Conservation (phyloP, 2,888 invertebrate genomes). For the Chorisops tibialis region DNA sequence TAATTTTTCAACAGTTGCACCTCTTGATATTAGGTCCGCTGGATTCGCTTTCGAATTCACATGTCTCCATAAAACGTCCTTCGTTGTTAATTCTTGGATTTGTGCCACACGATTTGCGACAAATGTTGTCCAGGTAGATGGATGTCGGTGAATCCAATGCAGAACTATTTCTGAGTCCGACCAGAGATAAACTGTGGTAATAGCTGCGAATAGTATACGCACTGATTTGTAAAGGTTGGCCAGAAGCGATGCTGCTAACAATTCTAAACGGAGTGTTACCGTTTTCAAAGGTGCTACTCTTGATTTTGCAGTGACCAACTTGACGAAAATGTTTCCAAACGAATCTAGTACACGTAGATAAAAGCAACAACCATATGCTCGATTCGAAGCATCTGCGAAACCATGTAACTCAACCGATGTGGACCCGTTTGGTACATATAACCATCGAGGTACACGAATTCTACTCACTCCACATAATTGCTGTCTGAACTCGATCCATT, state of each 20-base stretch:
- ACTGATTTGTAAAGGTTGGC: no score
- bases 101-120: neutral
- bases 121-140: constrained; percentile 2
- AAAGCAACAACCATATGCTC: constrained; percentile 16
- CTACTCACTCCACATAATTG: neutral
- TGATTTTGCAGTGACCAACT: no score
- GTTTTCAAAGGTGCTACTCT: no score
- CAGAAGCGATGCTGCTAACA: no score
- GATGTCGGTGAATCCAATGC: no score
- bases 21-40: no score
- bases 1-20: no score
- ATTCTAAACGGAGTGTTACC: no score
- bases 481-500: constrained; percentile 22
- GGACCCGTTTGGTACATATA: neutral
- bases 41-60: no score
- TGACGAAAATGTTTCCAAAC: neutral
- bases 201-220: no score
- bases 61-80: no score
- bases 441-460: constrained; percentile 25
- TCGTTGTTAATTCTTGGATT: neutral
- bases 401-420: constrained; percentile 22
- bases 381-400: constrained; percentile 29
- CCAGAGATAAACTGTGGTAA: no score
- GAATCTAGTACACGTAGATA: constrained; percentile 8
- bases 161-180: constrained; percentile 39